Evolutionary conservation across 2,888 invertebrate genomes (phyloP).

Genomic region (Tupiocoris notatus): DNA sequence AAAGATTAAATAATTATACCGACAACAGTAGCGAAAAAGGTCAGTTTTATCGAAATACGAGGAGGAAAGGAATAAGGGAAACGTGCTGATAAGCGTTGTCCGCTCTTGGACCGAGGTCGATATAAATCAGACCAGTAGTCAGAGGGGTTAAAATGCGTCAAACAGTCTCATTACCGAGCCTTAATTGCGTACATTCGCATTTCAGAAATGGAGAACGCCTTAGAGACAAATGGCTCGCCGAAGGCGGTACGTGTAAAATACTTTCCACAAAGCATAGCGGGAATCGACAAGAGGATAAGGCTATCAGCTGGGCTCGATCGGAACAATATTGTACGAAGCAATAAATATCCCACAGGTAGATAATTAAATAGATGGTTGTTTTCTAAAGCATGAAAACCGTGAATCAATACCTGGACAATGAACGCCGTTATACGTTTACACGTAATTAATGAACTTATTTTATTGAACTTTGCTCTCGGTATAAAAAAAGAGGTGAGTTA

Average conservation of each 20-base stretch:
- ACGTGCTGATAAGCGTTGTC: too few relatives aligned
- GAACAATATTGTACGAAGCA: background rate
- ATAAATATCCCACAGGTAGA: background rate
- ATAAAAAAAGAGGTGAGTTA: too few relatives aligned
- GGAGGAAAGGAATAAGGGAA: too few relatives aligned
- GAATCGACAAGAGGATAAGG: background rate
- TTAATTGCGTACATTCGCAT: background rate
- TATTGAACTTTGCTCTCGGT: too few relatives aligned
- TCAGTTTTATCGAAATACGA: too few relatives aligned
- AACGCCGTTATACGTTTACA: too few relatives aligned
- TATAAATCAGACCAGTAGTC: background rate
- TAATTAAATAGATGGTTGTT: background rate
- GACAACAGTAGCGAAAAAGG: too few relatives aligned
- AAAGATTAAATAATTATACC: too few relatives aligned
- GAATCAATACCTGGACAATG: too few relatives aligned
- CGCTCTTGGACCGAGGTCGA: background rate
- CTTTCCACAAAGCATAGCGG: background rate
- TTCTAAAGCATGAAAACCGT: too few relatives aligned
- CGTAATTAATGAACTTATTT: too few relatives aligned
- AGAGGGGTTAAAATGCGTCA: background rate
- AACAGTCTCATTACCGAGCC: background rate
- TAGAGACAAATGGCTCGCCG: background rate
- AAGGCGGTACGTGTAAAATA: background rate
- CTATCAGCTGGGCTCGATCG: background rate
- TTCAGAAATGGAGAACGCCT: background rate